phyloP scores from a whole-genome alignment of 2,797 vertebrate genomes.

The Sylvilagus floridanus region DNA sequence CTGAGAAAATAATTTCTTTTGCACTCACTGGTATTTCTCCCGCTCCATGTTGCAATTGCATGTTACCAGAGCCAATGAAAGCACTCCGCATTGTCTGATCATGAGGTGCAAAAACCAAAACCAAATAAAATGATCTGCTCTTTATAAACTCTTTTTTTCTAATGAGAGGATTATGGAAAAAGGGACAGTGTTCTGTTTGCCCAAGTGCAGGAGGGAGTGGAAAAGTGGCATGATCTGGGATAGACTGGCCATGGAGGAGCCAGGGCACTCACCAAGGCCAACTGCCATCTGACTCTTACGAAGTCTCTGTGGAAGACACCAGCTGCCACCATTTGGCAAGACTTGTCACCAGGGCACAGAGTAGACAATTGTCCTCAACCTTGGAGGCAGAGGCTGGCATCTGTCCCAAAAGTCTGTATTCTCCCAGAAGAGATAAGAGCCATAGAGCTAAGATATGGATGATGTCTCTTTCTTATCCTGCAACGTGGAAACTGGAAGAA shows the following conservation, averaged over 20 bases:
- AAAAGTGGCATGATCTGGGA: slow-evolving; percentile 71
- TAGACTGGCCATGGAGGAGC: neutral
- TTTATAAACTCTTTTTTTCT: slow-evolving; percentile 50
- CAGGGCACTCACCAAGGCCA: slow-evolving; percentile 85
- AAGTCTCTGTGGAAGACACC: slow-evolving; percentile 67
- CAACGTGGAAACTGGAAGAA: neutral
- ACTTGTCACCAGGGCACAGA: slow-evolving; percentile 61
- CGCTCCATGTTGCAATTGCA: neutral
- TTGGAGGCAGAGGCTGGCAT: slow-evolving; percentile 71
- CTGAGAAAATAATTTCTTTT: neutral
- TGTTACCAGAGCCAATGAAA: neutral
- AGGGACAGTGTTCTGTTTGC: neutral
- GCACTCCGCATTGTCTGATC: neutral
- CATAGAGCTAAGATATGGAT: neutral
- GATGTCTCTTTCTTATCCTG: fast-evolving
- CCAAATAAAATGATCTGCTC: slow-evolving; percentile 10
- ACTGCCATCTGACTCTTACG: slow-evolving; percentile 73
- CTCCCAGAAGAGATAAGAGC: slow-evolving; percentile 37
- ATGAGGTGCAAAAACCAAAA: slow-evolving; percentile 19
- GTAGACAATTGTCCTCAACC: slow-evolving; percentile 73
- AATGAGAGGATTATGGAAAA: neutral
- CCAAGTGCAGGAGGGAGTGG: slow-evolving; percentile 79
- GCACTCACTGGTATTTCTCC: neutral
- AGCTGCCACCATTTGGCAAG: slow-evolving; percentile 85
- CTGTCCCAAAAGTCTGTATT: slow-evolving; percentile 35